Evolutionary conservation across 2,888 invertebrate species (phyloP).

Genomic region (Acronicta alni): DNA sequence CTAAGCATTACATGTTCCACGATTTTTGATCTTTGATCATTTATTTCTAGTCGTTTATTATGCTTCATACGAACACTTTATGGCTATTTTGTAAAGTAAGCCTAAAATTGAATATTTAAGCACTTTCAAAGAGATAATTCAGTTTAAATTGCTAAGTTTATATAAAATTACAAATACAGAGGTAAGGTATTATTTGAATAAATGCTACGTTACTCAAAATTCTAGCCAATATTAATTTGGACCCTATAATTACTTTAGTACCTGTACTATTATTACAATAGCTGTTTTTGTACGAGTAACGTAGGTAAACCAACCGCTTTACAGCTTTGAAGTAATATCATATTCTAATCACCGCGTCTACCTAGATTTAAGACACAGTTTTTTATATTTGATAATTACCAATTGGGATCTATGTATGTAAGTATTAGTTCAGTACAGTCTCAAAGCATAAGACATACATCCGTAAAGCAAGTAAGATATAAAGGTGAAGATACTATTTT

Average conservation of each 20-base stretch:
- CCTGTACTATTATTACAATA: slow-evolving; percentile 71
- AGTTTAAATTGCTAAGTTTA: slow-evolving; percentile 14
- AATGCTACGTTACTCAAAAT: slow-evolving; percentile 70
- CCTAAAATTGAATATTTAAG: neutral
- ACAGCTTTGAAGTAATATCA: slow-evolving; percentile 36
- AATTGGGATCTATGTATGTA: slow-evolving; percentile 7
- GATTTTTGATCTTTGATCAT: slow-evolving; percentile 2
- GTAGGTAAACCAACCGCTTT: slow-evolving; percentile 41
- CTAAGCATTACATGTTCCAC: neutral
- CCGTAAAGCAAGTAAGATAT: neutral
- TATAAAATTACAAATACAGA: slow-evolving; percentile 54
- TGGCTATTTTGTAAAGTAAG: neutral
- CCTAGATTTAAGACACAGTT: slow-evolving; percentile 50
- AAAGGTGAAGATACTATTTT: neutral
- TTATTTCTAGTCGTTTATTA: neutral
- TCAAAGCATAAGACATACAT: neutral
- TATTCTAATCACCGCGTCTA: slow-evolving; percentile 40
- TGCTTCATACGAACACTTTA: neutral
- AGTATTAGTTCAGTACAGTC: neutral
- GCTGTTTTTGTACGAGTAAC: slow-evolving; percentile 58
- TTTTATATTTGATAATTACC: slow-evolving; percentile 10
- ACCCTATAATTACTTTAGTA: slow-evolving; percentile 76
- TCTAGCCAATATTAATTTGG: slow-evolving; percentile 76
- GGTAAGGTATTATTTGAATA: slow-evolving; percentile 44
- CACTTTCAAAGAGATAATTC: slow-evolving; percentile 4